These are phyloP conservation scores for Hydrozoanthus gracilis DNA, from an alignment of 92 coral and sea anemone species.

Conservation along the genomic window DNA sequence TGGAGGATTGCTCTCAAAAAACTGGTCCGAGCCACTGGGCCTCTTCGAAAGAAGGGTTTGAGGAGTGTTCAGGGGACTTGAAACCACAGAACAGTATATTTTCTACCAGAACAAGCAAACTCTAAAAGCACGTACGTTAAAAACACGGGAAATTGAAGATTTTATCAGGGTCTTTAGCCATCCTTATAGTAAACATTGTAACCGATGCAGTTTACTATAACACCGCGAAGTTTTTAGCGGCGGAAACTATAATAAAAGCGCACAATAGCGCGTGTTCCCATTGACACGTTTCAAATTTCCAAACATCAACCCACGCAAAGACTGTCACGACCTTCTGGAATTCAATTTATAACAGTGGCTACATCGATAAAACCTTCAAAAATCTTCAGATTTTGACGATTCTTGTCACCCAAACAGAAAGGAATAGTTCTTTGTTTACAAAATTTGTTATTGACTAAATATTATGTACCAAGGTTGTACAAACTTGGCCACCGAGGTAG, in stretches of 20 bases:
- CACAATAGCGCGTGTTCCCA: not conserved
- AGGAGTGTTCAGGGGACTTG: not conserved
- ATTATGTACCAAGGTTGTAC: not conserved
- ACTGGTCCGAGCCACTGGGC: not conserved
- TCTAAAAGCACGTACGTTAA: not conserved
- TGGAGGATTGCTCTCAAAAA: too few relatives aligned
- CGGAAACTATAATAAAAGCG: not conserved
- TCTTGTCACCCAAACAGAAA: not conserved
- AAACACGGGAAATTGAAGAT: not conserved
- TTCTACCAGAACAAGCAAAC: not conserved
- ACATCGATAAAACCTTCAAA: not conserved
- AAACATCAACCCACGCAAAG: conserved; percentile 23
- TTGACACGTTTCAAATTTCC: conserved; percentile 42
- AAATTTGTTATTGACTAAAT: not conserved
- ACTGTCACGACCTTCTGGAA: not conserved
- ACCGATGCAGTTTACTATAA: not conserved
- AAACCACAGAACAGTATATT: not conserved
- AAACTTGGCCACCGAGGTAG: conserved; percentile 6
- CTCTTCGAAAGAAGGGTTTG: not conserved
- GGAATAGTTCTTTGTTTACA: conserved; percentile 19
- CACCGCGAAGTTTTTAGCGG: not conserved
- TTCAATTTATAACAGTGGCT: not conserved
- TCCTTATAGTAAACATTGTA: conserved; percentile 15
- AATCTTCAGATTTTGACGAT: not conserved
- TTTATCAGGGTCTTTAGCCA: not conserved